Percentiles rank a stretch among this genome's conserved stretches.
Evolutionary conservation across 2,113 vertebrate genomes (phyloP).

Genomic region (Prunella fulvescens): DNA sequence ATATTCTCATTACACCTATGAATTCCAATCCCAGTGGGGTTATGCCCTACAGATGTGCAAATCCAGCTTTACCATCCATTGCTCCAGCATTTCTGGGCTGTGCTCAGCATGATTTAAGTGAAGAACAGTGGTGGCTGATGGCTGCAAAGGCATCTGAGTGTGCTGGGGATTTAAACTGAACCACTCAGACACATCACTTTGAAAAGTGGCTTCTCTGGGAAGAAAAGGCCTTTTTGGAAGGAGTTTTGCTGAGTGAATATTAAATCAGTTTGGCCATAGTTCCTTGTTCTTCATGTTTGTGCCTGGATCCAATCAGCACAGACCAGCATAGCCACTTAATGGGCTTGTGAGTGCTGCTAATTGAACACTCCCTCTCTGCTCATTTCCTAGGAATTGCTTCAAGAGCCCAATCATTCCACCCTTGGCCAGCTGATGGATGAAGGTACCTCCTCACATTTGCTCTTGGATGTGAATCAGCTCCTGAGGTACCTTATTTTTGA

Average conservation of each 20-base stretch:
- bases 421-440: neutral
- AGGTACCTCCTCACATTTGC: neutral
- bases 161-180: neutral
- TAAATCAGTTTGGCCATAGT: neutral
- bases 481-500: neutral
- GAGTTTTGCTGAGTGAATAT: neutral
- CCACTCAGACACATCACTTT: neutral
- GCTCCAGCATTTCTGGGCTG: neutral
- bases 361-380: neutral
- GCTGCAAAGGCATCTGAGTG: neutral
- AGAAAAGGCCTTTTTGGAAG: neutral
- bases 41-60: neutral
- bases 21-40: neutral
- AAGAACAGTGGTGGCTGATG: conserved; percentile 1
- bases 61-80: neutral
- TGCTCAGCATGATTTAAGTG: neutral
- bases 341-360: neutral
- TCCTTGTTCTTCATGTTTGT: neutral
- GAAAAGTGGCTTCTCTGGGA: neutral
- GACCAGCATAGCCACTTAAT: neutral
- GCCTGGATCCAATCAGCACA: neutral
- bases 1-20: neutral
- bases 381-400: conserved; percentile 6
- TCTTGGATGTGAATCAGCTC: conserved; percentile 17
- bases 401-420: neutral